Percentiles rank a stretch among this genome's conserved stretches.
These are phyloP conservation scores for Paraescarpia echinospica DNA, from an alignment of 1,140 invertebrate species.

Conservation along the genomic window DNA sequence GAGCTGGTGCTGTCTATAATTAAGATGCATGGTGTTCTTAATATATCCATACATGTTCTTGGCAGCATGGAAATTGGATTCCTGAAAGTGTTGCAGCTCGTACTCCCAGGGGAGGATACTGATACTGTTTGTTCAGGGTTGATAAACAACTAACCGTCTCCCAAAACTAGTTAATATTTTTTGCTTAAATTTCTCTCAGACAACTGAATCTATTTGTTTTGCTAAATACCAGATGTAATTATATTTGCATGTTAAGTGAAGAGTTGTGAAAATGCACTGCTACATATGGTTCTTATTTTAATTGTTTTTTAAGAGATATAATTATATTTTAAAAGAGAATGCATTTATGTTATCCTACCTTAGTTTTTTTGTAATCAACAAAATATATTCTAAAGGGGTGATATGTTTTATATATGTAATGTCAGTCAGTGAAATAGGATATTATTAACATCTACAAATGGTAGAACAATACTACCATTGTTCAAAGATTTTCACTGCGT, in stretches of 20 bases:
- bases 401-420: not conserved
- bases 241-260: not conserved
- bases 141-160: not conserved
- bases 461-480: no score
- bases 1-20: not conserved
- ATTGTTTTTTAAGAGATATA: not conserved
- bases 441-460: not conserved
- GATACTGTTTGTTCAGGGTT: not conserved
- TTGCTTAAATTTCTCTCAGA: not conserved
- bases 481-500: no score
- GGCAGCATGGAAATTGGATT: not conserved
- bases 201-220: not conserved
- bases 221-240: not conserved
- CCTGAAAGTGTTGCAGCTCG: not conserved
- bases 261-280: not conserved
- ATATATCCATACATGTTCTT: not conserved
- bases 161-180: not conserved
- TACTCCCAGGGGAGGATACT: not conserved
- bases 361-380: no score
- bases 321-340: not conserved
- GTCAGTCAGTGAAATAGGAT: not conserved
- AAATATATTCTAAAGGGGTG: not conserved
- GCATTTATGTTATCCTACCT: not conserved
- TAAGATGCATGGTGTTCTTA: not conserved
- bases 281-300: not conserved